A percentile compares a stretch with the other conserved stretches of the same genome.
Evolutionary conservation across 2,888 invertebrate species (phyloP).

Genomic region (Monopis laevigella): DNA sequence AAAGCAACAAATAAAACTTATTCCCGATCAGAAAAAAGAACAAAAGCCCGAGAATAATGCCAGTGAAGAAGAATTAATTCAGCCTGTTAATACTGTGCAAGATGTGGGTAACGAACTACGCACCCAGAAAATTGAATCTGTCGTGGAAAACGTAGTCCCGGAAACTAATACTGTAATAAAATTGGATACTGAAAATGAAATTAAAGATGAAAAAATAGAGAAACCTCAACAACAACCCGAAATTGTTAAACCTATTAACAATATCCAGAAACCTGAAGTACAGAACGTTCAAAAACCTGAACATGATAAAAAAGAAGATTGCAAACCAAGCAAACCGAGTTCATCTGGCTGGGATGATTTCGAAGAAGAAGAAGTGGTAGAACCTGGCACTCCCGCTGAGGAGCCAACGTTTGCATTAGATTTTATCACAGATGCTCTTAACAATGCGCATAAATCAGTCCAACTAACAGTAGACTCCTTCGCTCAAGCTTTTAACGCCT

Average conservation of each 20-base stretch:
- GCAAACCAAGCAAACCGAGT: neutral
- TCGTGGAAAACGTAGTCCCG: slow-evolving; percentile 43
- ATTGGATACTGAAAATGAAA: slow-evolving; percentile 17
- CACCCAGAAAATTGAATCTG: slow-evolving; percentile 27
- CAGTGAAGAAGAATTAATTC: slow-evolving; percentile 31
- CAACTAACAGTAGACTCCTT: slow-evolving; percentile 33
- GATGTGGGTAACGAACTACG: slow-evolving; percentile 37
- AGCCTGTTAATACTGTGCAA: slow-evolving; percentile 29
- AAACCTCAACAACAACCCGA: slow-evolving; percentile 23
- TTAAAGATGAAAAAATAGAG: slow-evolving; percentile 26
- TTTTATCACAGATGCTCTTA: slow-evolving; percentile 31
- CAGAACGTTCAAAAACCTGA: slow-evolving; percentile 1
- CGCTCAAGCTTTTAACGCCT: slow-evolving; percentile 35
- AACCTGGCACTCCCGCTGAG: neutral
- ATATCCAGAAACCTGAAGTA: slow-evolving; percentile 30
- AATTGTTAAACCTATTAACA: slow-evolving; percentile 34
- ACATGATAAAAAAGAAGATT: slow-evolving; percentile 1
- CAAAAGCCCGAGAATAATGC: slow-evolving; percentile 27
- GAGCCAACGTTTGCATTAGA: neutral
- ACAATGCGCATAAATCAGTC: slow-evolving; percentile 14
- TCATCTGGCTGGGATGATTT: neutral
- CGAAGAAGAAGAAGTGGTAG: slow-evolving; percentile 1
- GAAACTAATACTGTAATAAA: slow-evolving; percentile 28
- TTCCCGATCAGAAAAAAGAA: slow-evolving; percentile 23
- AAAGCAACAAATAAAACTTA: slow-evolving; percentile 24